Base-by-base conservation (phyloP, 2,797 vertebrate species). In the Galagoides demidoff region DNA sequence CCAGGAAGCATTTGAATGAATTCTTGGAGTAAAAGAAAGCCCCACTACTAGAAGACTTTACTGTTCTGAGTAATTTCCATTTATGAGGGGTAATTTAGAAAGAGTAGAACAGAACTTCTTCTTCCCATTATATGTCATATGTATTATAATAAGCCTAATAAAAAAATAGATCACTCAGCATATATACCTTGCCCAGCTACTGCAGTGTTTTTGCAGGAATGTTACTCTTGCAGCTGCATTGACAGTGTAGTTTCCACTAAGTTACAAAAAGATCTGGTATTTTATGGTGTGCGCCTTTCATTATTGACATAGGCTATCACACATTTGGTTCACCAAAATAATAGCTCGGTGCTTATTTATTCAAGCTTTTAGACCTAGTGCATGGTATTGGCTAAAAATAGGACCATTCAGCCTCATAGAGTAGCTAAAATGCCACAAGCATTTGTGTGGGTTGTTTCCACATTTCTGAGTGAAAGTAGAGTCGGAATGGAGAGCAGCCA, bases 41-140 rank as follows among this genome's bases (percentile, higher is more conserved):
- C 52, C 22, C 93, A 23, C 39, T 81, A 68, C 89, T 91, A 78
- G 37, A 91, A 89, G n/a, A 82, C 34, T 63, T 95, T 86, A 61
- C 49, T 86, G 22, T 59, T 84, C 49, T 85, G 22, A 96, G 45
- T 87, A 92, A 86, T 94, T 90, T 92, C 57, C 91, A 0, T 81
- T 95, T 78, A 37, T 82, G 34, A 92, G n/a, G 61, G 22, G 5
- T 93, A 63, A 57, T 95, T 96, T 89, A 90, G 79, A 94, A 94
- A 87, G 25, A 83, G 89, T 43, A 59, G 57, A 89, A 83, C 4
- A 57, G 68, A 77, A 70, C 2, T 64, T 64, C 1, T 73, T 61
- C 63, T 49, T 61, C 0, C 17, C 13, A 23, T 84, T 34, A 66
- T 4, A 5, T 31, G n/a, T 96, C 22, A 17, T 88, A 5, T 37